Base-by-base conservation (phyloP, 2,113 vertebrate species). In the Uria lomvia region DNA sequence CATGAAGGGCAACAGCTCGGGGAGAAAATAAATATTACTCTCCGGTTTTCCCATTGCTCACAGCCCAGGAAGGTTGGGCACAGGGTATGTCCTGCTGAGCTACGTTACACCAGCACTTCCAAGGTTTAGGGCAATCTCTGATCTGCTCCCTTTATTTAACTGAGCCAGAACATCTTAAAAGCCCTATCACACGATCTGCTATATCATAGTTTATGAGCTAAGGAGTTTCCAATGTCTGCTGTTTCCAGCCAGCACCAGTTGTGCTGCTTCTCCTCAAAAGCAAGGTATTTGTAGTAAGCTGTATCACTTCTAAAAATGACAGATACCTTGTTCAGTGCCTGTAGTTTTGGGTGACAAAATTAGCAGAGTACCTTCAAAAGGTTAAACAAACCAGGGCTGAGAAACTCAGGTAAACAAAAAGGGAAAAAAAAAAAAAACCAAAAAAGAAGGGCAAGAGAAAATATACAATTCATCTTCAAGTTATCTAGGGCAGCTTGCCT, bases 401-500 rank as follows among this genome's bases (percentile, higher is more conserved):
- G 60, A 83, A 85, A 60, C 24, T 65, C 70, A 76, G 63, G 53
- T 89, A 70, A 86, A 78, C 8, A 8, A 43, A 91, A 65, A 67
- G 42, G 36, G n/a, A 42, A 47, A 68, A 47, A 76, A 71, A 8
- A 55, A 42, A 34, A 13, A n/a, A 59, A n/a, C 13, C 8, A 52
- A 36, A 15, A 22, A 32, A 19, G 4, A 34, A 32, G 20, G 4
- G 27, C 5, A 23, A 68, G 58, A 86, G 21, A 59, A 95, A 90
- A 30, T 10, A 26, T 30, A 80, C 53, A 74, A 73, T 90, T 92
- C 75, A 47, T 92, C 70, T 97, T 95, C 56, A 76, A 65, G 76
- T 94, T 66, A 71, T 82, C 58, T 89, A 92, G 82, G 90, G 85
- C 49, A 96, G 60, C n/a, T 90, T 96, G 89, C 75, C 26, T 52